Evolutionary conservation across 2,113 vertebrate genomes (phyloP).

Genomic region (Danionella cerebrum): DNA sequence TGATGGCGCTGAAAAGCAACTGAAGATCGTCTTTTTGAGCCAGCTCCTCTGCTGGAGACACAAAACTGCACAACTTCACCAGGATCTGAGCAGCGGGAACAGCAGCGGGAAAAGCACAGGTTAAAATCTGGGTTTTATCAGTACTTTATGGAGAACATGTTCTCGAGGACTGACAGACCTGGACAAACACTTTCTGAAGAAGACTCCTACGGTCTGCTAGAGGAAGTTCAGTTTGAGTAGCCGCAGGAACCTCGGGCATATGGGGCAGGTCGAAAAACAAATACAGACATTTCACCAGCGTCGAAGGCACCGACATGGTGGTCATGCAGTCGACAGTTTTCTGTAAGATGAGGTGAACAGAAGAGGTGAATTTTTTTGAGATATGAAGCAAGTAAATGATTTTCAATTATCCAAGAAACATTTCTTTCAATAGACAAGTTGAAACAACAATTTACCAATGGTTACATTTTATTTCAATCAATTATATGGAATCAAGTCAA

Average conservation of each 20-base stretch:
- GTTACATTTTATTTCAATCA: too few relatives aligned
- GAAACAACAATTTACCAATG: too few relatives aligned
- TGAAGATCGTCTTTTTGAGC: slow-evolving; percentile 98
- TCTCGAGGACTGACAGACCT: slow-evolving; percentile 63
- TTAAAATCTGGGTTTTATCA: background rate
- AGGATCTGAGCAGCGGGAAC: slow-evolving; percentile 71
- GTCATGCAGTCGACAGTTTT: slow-evolving; percentile 99
- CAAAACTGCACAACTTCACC: slow-evolving; percentile 92
- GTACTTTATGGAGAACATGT: background rate
- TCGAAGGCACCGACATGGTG: slow-evolving; percentile 98
- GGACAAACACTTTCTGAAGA: slow-evolving; percentile 98
- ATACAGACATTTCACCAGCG: slow-evolving; percentile 97
- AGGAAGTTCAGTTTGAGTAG: slow-evolving; percentile 85
- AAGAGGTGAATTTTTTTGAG: too few relatives aligned
- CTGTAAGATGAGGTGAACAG: slow-evolving; percentile 50
- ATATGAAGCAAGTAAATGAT: background rate
- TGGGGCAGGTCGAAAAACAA: slow-evolving; percentile 98
- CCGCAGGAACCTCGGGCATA: slow-evolving; percentile 83
- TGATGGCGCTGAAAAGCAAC: slow-evolving; percentile 98
- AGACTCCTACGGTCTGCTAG: slow-evolving; percentile 84
- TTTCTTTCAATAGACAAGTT: too few relatives aligned
- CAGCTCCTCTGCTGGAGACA: slow-evolving; percentile 94
- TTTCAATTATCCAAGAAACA: too few relatives aligned
- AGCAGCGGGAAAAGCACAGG: too few relatives aligned
- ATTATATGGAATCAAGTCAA: too few relatives aligned